These are phyloP conservation scores for Limonius californicus DNA, from an alignment of 1,140 invertebrate genomes.

Conservation along the genomic window DNA sequence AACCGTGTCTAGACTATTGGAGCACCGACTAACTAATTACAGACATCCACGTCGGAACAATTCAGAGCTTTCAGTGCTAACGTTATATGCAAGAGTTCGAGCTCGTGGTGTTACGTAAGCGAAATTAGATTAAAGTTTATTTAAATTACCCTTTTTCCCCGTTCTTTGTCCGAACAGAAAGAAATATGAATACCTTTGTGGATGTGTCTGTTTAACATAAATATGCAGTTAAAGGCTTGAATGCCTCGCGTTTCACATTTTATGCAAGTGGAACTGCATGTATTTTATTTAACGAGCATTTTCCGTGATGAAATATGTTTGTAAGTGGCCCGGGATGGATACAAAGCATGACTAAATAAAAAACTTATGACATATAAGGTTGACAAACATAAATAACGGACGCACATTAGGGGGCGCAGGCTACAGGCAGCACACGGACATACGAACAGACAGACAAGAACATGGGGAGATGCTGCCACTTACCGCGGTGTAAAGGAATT, in stretches of 20 bases:
- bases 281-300: neutral
- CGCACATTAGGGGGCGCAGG: slow-evolving; percentile 31
- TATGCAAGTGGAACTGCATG: neutral
- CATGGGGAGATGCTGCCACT: slow-evolving; percentile 66
- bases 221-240: neutral
- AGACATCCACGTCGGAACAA: too few relatives aligned
- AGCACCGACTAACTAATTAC: neutral
- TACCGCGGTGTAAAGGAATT: slow-evolving; percentile 95
- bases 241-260: neutral
- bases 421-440: slow-evolving; percentile 47
- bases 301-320: slow-evolving; percentile 1
- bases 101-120: too few relatives aligned
- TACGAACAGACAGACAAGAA: slow-evolving; percentile 45
- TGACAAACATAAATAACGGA: slow-evolving; percentile 34
- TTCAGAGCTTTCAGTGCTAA: too few relatives aligned
- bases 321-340: slow-evolving; percentile 22
- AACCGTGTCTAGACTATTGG: neutral
- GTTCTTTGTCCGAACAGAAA: too few relatives aligned
- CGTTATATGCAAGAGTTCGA: too few relatives aligned
- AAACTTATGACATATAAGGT: slow-evolving; percentile 29
- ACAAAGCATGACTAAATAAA: slow-evolving; percentile 35
- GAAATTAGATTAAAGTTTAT: too few relatives aligned
- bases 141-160: too few relatives aligned
- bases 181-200: too few relatives aligned
- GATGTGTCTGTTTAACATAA: neutral